A percentile compares a stretch with the other conserved stretches of the same genome.
Conservation (phyloP, 2,888 invertebrate species). For the Ichneumoninae sp. region DNA sequence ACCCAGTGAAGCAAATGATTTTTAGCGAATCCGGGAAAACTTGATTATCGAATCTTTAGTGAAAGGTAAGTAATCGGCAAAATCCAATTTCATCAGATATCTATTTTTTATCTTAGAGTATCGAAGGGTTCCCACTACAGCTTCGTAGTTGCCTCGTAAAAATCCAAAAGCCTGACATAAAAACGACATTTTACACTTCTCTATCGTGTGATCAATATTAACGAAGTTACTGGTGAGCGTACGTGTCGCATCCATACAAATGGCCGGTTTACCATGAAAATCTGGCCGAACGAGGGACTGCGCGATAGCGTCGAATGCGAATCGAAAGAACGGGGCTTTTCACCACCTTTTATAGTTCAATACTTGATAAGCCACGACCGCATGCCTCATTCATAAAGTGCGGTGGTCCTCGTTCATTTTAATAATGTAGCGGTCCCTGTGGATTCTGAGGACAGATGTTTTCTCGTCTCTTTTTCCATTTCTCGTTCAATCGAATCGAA, state of each 20-base stretch:
- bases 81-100: not conserved
- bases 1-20: slow-evolving; percentile 14
- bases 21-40: slow-evolving; percentile 18
- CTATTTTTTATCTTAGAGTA: not conserved
- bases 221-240: slow-evolving; percentile 53
- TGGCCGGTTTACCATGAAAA: slow-evolving; percentile 75
- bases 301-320: not conserved
- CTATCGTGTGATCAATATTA: slow-evolving; percentile 70
- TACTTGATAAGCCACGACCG: slow-evolving; percentile 50
- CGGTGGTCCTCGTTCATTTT: slow-evolving; percentile 42
- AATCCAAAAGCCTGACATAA: slow-evolving; percentile 33
- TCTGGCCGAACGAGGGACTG: slow-evolving; percentile 68
- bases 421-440: slow-evolving; percentile 50
- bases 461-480: slow-evolving; percentile 4
- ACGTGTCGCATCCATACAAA: slow-evolving; percentile 73
- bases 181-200: slow-evolving; percentile 29
- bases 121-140: not conserved
- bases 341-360: slow-evolving; percentile 39
- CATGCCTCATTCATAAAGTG: slow-evolving; percentile 46
- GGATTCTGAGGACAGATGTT: slow-evolving; percentile 13
- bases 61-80: slow-evolving; percentile 41
- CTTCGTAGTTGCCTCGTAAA: not conserved
- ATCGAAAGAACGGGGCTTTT: slow-evolving; percentile 27
- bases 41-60: not conserved
- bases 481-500: slow-evolving; percentile 58